These are phyloP conservation scores for Malurus cyaneus DNA, from an alignment of 2,113 vertebrate species.

Conservation along the genomic window DNA sequence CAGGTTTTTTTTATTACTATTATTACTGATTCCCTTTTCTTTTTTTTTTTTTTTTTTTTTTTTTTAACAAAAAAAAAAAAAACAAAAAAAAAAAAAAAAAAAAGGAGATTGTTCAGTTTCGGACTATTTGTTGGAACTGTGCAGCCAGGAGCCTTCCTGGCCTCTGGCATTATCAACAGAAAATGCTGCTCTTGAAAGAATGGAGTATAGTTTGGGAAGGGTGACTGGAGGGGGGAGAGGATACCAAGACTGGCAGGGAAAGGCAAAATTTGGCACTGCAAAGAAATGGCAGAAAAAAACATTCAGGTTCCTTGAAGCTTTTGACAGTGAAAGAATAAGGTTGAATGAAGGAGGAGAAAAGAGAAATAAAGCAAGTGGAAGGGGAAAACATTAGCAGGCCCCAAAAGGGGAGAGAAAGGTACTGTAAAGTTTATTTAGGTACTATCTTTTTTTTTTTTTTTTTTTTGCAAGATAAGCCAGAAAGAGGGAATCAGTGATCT, in stretches of 20 bases:
- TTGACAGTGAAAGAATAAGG: neutral
- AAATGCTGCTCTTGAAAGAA: slow-evolving; percentile 20
- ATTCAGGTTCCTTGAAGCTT: neutral
- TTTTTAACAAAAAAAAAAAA: no score
- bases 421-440: neutral
- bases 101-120: neutral
- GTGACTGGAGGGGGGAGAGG: neutral
- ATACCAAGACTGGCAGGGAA: neutral
- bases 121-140: neutral
- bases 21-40: no score
- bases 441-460: no score
- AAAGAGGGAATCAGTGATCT: neutral
- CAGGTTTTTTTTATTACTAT: neutral
- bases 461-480: neutral
- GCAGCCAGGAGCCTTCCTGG: slow-evolving; percentile 37
- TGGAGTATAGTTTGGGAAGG: neutral
- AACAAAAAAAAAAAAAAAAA: neutral
- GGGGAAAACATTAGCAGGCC: neutral
- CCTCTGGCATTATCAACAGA: slow-evolving; percentile 25
- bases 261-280: neutral
- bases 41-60: no score
- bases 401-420: neutral
- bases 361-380: neutral
- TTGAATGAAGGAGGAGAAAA: neutral
- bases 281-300: neutral